A percentile compares a stretch with the other conserved stretches of the same genome.
Conservation (phyloP, 2,888 invertebrate species). For the Calliphora vomitoria region DNA sequence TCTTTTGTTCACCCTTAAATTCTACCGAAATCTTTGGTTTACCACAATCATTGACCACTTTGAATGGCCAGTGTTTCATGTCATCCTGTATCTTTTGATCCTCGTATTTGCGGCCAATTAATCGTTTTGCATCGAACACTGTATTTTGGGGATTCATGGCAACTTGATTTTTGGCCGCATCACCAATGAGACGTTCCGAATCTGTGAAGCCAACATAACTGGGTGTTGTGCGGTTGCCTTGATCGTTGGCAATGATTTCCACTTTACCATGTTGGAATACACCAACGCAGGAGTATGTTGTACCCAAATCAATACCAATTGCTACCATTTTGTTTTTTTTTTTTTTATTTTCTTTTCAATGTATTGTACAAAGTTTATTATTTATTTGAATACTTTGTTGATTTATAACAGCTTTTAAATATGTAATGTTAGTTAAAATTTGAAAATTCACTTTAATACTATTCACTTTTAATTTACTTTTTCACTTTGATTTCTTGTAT, state of each 20-base stretch:
- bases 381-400: neutral
- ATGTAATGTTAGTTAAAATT: neutral
- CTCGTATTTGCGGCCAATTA: conserved; percentile 96
- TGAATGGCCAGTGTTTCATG: conserved; percentile 97
- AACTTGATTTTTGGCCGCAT: conserved; percentile 93
- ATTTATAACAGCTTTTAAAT: neutral
- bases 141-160: conserved; percentile 96
- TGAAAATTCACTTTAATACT: neutral
- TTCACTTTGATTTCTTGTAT: conserved; percentile 27
- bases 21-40: conserved; percentile 93
- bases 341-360: neutral
- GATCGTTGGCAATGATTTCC: conserved; percentile 93
- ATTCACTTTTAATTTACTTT: neutral
- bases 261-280: conserved; percentile 93
- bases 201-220: conserved; percentile 91
- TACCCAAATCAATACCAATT: conserved; percentile 86
- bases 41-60: conserved; percentile 91
- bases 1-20: conserved; percentile 95
- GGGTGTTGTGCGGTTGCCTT: conserved; percentile 86
- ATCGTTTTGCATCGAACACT: conserved; percentile 96
- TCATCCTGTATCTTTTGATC: conserved; percentile 95
- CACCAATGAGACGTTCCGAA: conserved; percentile 89
- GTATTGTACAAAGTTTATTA: neutral
- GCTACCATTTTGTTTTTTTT: conserved; percentile 85
- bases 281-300: conserved; percentile 91